Evolutionary conservation across 1,140 invertebrate species (phyloP).

Genomic region (Pristionchus pacificus): DNA sequence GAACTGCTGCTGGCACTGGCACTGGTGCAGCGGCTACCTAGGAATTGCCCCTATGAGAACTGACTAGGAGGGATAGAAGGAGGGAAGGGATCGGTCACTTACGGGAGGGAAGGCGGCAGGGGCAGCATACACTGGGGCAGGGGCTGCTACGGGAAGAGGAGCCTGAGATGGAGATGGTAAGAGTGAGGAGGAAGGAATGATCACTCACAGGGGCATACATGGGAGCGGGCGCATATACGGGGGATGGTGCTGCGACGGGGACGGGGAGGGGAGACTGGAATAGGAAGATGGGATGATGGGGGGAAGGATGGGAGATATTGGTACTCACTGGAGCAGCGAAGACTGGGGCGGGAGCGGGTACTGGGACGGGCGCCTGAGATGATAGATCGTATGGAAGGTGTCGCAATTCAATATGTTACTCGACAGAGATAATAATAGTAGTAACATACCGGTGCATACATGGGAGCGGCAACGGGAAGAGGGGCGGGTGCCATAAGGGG

Average conservation of each 20-base stretch:
- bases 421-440: too few relatives aligned
- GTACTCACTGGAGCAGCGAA: constrained; percentile 1
- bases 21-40: too few relatives aligned
- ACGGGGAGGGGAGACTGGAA: constrained; percentile 20
- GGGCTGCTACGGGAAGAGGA: not conserved
- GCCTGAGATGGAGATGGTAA: not conserved
- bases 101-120: too few relatives aligned
- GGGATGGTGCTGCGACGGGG: constrained; percentile 9
- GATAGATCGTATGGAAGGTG: constrained; percentile 12
- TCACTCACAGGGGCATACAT: constrained; percentile 8
- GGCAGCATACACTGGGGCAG: not conserved
- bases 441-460: too few relatives aligned
- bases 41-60: too few relatives aligned
- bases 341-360: constrained; percentile 25
- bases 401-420: too few relatives aligned
- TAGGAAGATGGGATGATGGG: constrained; percentile 22
- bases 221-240: constrained; percentile 10
- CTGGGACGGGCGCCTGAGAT: constrained; percentile 13
- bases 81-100: too few relatives aligned
- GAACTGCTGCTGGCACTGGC: not conserved
- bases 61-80: too few relatives aligned
- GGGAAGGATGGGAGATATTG: too few relatives aligned
- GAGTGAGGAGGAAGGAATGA: not conserved
- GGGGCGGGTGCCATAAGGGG: constrained; percentile 11
- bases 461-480: constrained; percentile 11